phyloP scores from a whole-genome alignment of 2,797 vertebrate genomes.

The Falco novaeseelandiae region DNA sequence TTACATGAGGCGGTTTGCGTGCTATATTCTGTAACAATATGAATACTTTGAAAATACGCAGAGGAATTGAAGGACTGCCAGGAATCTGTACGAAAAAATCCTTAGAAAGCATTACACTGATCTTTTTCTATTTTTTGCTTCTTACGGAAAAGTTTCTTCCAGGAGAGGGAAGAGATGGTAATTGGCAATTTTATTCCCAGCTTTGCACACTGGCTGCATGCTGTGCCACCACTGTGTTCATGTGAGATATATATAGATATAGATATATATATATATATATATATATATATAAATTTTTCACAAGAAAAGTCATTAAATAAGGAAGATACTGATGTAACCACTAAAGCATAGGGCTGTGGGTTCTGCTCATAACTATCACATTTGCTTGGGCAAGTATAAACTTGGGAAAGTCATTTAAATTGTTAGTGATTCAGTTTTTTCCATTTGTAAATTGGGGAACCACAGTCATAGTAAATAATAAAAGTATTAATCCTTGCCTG shows the following conservation, averaged over 20 bases:
- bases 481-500: neutral
- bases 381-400: neutral
- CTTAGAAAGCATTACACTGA: neutral
- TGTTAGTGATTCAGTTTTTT: neutral
- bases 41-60: neutral
- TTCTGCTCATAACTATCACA: neutral
- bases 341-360: neutral
- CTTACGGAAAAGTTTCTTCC: neutral
- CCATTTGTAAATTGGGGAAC: neutral
- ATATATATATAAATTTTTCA: neutral
- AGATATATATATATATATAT: no score
- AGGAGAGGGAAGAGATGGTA: neutral
- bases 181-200: neutral
- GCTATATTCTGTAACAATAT: neutral
- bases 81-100: neutral
- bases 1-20: rapidly evolving
- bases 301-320: neutral
- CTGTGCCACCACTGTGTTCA: neutral
- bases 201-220: neutral
- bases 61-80: neutral
- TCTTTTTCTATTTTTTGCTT: neutral
- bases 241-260: rapidly evolving
- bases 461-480: neutral
- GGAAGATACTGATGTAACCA: neutral
- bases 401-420: neutral